Base-by-base conservation (phyloP, 2,888 invertebrate species). In the Sesamia inferens region DNA sequence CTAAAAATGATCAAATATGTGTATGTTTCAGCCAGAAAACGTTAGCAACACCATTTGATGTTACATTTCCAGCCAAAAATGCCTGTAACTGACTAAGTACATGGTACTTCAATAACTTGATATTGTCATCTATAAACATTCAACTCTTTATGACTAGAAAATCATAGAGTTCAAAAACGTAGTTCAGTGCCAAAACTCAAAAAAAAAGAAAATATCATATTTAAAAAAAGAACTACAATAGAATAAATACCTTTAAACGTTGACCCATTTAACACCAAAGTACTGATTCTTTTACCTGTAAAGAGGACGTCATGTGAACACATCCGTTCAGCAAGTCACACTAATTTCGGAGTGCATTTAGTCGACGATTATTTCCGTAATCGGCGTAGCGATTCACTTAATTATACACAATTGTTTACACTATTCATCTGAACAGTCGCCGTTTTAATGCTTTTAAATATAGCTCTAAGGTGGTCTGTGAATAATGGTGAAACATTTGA, bases 321-420 rank as follows among this genome's bases (percentile, higher is more conserved):
- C 3, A 70, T 57, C 81, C 72, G 76, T 74, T 77, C 79, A 86
- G 80, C 87, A 84, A 89, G 90, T 91, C 90, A 90, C 90, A 90
- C 94, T 92, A 92, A 93, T 94, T 94, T 92, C 88, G 84, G 91
- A 92, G 88, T 89, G 86, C 91, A 92, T 93, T 94, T 91, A 91
- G 88, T 82, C 89, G 83, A 78, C 88, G 92, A 93, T 94, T 92
- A 93, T 91, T 92, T 91, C 88, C 78, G 88, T 90, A 92, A 94
- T 92, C 88, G 88, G 88, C 87, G 85, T 86, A 90, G 88, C 90
- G 89, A 91, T 92, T 87, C 92, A 91, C 90, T 93, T 93, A 93
- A 94, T 93, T 93, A 92, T 90, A 87, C 80, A 88, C 87, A 88
- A 90, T 88, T 93, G 93, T 94, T 94, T 91, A 92, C 91, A 88